phyloP scores from a whole-genome alignment of 2,888 invertebrate species.

The Leptopterna dolabrata region DNA sequence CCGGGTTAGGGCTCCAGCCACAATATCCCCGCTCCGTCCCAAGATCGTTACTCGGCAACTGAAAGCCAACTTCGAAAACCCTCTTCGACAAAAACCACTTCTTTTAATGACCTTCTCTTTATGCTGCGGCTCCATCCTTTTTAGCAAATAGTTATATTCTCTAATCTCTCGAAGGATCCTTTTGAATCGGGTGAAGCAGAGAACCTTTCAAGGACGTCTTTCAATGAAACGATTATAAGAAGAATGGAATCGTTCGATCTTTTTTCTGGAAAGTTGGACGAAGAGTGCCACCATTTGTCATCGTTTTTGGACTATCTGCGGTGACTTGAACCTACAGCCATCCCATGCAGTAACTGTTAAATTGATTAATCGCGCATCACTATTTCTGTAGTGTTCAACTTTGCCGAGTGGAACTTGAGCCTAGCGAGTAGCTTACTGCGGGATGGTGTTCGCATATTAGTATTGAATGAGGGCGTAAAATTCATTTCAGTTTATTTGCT shows the following conservation, averaged over 20 bases:
- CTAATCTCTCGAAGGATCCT: neutral
- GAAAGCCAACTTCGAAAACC: neutral
- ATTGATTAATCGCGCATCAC: too few species aligned
- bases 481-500: too few species aligned
- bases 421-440: too few species aligned
- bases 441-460: too few species aligned
- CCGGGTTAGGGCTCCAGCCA: neutral
- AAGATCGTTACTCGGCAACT: constrained; percentile 25
- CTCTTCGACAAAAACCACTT: neutral
- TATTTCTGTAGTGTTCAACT: too few species aligned
- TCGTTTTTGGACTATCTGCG: neutral
- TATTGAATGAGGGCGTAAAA: too few species aligned
- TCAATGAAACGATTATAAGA: neutral
- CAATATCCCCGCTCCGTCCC: neutral
- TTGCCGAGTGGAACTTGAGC: too few species aligned
- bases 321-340: too few species aligned
- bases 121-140: neutral
- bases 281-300: neutral
- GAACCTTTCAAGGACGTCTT: neutral
- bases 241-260: neutral
- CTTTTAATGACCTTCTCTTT: neutral
- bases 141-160: neutral
- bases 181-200: neutral
- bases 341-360: too few species aligned
- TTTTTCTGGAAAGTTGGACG: neutral